Conservation (phyloP, 64 coral and sea anemone genomes). For the Actinia tenebrosa region DNA sequence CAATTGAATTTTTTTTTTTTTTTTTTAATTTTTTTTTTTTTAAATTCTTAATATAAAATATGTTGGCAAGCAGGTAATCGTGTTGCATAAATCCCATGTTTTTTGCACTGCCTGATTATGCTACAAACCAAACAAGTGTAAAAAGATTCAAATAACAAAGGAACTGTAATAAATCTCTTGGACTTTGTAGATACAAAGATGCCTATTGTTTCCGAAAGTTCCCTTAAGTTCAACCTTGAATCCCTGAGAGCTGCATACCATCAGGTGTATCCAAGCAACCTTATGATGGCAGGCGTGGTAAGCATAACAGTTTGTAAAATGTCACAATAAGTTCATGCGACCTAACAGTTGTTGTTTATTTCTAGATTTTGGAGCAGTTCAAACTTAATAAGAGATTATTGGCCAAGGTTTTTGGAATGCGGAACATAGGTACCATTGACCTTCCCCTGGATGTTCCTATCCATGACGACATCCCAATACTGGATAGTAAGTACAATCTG, state of each 20-base stretch:
- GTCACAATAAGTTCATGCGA: background rate
- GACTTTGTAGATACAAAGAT: no score
- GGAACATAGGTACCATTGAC: background rate
- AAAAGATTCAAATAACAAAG: no score
- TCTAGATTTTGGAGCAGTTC: background rate
- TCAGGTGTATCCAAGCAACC: background rate
- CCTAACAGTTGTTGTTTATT: background rate
- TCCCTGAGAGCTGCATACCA: background rate
- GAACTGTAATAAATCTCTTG: no score
- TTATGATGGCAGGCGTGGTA: background rate
- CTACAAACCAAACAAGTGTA: no score
- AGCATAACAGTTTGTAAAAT: background rate
- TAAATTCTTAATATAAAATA: no score
- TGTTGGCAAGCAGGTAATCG: no score
- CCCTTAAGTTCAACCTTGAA: background rate
- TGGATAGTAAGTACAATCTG: background rate
- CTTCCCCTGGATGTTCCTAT: background rate
- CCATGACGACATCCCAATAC: background rate
- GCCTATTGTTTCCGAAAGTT: no score
- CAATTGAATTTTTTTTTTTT: no score
- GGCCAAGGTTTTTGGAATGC: background rate
- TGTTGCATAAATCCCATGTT: no score
- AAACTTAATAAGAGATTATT: background rate
- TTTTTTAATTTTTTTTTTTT: no score
- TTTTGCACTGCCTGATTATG: no score